These are phyloP conservation scores for Zaprionus taronus DNA, from an alignment of 1,140 invertebrate genomes.

Conservation along the genomic window DNA sequence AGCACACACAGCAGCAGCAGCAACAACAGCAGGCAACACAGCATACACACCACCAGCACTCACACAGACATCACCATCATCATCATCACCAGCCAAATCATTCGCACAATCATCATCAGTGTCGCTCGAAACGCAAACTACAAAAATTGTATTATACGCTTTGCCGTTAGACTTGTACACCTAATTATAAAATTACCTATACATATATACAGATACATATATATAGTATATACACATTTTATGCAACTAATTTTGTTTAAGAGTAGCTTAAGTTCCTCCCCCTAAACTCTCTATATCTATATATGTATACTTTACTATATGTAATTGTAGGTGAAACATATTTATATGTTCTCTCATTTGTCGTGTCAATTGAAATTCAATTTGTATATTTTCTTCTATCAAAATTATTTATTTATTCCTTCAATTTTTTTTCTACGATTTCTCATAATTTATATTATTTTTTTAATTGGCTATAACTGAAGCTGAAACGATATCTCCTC, in stretches of 20 bases:
- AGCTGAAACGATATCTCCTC: slow-evolving; percentile 57
- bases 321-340: slow-evolving; percentile 10
- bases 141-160: slow-evolving; percentile 84
- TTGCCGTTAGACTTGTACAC: slow-evolving; percentile 79
- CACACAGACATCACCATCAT: slow-evolving; percentile 69
- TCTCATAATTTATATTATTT: slow-evolving; percentile 29
- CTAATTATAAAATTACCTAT: slow-evolving; percentile 54
- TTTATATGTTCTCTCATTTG: slow-evolving; percentile 8
- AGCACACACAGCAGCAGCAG: slow-evolving; percentile 24
- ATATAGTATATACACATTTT: slow-evolving; percentile 33
- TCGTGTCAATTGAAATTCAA: slow-evolving; percentile 40
- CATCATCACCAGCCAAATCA: slow-evolving; percentile 50
- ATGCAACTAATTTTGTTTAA: slow-evolving; percentile 57
- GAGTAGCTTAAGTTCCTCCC: slow-evolving; percentile 44
- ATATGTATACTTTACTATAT: slow-evolving; percentile 10
- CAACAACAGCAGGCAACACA: slow-evolving; percentile 40
- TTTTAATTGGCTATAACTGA: slow-evolving; percentile 51
- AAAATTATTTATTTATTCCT: slow-evolving; percentile 69
- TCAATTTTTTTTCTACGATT: slow-evolving; percentile 23
- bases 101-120: slow-evolving; percentile 72
- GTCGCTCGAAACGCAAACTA: slow-evolving; percentile 83
- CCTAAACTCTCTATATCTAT: slow-evolving; percentile 19
- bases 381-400: slow-evolving; percentile 35
- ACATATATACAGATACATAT: slow-evolving; percentile 18
- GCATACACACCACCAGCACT: slow-evolving; percentile 66